Evolutionary conservation across 2,888 invertebrate genomes (phyloP), one percentile per base, ranked within the genome.

Genomic region (Entomobrya multifasciata): DNA sequence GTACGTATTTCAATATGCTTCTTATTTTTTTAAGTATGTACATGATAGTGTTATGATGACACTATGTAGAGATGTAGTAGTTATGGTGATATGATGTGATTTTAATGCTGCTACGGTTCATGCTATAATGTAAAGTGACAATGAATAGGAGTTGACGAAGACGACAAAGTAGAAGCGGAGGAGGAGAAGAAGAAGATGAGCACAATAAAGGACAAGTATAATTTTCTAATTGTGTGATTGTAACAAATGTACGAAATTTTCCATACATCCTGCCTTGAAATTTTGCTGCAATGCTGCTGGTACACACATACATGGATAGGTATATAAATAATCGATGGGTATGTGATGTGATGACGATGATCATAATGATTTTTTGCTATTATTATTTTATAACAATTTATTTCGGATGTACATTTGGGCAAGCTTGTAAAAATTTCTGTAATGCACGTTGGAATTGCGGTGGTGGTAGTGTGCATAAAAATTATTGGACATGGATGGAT

Each of bases 151-250:
- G 67, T 20, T 47, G 27, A 67, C 15, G 44, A 67, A 36, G 49
- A 74, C 22, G 72, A 74, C 30, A 79, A 72, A 62, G 62, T 25
- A 41, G n/a, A 77, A 47, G 27, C 76, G 62, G 60, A 70, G 77
- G 55, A 55, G 47, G 52, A 76, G 72, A 27, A 55, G 25, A 13
- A 62, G 44, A 55, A 67, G 55, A 36, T 62, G 57, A 72, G 44
- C 60, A 74, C 60, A 85, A n/a, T n/a, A n/a, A n/a, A n/a, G n/a
- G 79, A 78, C 74, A 65, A 72, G 72, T 55, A 84, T 85, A 70
- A 86, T 81, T 76, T 62, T 79, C 76, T 87, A 87, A 87, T 82
- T 87, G 87, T 87, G 77, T 78, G 87, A 87, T 87, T 87, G 87
- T 87, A 78, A 87, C 82, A n/a, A 87, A 87, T 77, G 77, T 72